A percentile compares a stretch with the other conserved stretches of the same genome.
These are phyloP conservation scores for Heteromormyrus szaboi DNA, from an alignment of 2,797 vertebrate genomes.

Conservation along the genomic window DNA sequence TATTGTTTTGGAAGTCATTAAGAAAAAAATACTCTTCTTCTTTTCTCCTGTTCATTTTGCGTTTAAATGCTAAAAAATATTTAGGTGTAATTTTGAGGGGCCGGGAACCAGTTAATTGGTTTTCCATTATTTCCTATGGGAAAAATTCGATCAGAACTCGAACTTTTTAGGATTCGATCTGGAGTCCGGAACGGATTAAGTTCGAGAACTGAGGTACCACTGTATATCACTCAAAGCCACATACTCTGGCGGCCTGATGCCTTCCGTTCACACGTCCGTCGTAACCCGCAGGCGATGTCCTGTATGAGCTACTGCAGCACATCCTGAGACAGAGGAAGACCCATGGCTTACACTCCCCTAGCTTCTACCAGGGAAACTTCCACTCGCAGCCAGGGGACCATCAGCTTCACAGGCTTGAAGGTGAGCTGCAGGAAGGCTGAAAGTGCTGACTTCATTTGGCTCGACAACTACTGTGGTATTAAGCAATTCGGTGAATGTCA, in stretches of 20 bases:
- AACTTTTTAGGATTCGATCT: too few species aligned
- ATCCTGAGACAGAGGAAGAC: constrained; percentile 92
- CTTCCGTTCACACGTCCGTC: background rate
- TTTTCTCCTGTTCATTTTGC: too few species aligned
- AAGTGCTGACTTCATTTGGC: background rate
- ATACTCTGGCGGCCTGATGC: background rate
- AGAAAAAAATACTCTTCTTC: too few species aligned
- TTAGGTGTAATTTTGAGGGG: too few species aligned
- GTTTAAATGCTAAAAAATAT: too few species aligned
- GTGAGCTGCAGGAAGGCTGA: constrained; percentile 51
- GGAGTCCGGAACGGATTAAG: too few species aligned
- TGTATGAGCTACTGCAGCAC: constrained; percentile 96
- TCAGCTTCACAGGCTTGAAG: constrained; percentile 87
- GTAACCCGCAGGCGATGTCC: constrained; percentile 74
- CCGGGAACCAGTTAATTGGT: too few species aligned
- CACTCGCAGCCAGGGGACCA: constrained; percentile 73
- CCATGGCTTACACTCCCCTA: constrained; percentile 70
- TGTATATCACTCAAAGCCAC: background rate
- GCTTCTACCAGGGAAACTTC: constrained; percentile 83
- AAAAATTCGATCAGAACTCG: too few species aligned
- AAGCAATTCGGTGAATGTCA: background rate
- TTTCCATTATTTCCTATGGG: too few species aligned
- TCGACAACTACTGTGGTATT: background rate
- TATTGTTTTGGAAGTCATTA: too few species aligned
- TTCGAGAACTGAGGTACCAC: too few species aligned